Conservation (phyloP, 2,113 vertebrate species). For the Cavia aperea region DNA sequence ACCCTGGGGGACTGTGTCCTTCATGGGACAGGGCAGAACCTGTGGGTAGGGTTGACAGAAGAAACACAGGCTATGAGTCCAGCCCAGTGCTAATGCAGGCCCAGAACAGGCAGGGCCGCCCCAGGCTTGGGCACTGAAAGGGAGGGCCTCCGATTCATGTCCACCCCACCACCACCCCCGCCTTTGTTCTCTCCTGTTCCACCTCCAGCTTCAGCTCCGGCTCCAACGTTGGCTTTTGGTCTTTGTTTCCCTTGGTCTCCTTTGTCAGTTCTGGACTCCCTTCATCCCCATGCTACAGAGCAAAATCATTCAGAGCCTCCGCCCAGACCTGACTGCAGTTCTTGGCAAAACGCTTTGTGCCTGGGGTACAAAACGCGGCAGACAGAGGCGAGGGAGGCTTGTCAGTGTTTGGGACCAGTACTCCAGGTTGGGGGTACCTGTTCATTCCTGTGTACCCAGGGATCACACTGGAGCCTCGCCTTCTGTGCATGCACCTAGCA, state of each 20-base stretch:
- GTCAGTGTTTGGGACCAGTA: neutral
- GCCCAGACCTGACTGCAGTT: constrained; percentile 73
- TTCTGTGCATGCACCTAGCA: constrained; percentile 30
- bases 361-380: constrained; percentile 76
- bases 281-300: neutral
- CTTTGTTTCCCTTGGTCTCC: constrained; percentile 14
- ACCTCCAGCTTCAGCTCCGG: neutral
- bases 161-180: fast-evolving
- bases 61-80: neutral
- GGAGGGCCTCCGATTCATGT: neutral
- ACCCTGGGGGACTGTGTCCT: constrained; percentile 78
- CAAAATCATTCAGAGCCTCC: constrained; percentile 71
- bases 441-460: constrained; percentile 66
- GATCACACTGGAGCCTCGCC: constrained; percentile 71
- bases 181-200: constrained; percentile 45
- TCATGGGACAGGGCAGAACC: constrained; percentile 77
- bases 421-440: neutral
- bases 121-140: neutral
- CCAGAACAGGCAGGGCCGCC: neutral
- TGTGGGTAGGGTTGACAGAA: constrained; percentile 43
- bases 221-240: neutral
- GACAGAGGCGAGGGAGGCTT: fast-evolving
- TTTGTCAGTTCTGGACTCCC: neutral
- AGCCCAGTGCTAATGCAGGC: neutral
- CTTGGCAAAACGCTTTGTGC: constrained; percentile 77